Evolutionary conservation across 2,797 vertebrate genomes (phyloP), one percentile per base, ranked within the genome.

Genomic region (Microchirus variegatus): DNA sequence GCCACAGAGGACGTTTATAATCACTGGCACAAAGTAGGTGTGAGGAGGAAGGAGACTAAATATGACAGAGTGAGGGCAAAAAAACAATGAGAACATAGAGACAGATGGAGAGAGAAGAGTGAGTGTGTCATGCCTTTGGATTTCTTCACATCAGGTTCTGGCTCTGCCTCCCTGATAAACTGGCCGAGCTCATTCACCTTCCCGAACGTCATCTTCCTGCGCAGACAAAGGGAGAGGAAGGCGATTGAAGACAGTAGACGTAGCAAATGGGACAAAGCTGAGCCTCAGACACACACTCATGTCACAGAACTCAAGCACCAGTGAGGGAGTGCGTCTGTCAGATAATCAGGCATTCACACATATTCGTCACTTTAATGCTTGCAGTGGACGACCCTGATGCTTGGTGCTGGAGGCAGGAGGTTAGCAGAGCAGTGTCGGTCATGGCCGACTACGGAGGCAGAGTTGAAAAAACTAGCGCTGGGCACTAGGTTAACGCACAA

Each of bases 111-210:
- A 53, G 53, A 56, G 3, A 35, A 43, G 38, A 5, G 49, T 14
- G 31, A 53, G 53, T 54, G 3, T 26, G 9, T 77, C 84, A 62
- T 87, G 95, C 98, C 98, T 96, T 96, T 98, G 48, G 97, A 99
- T 92, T 98, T 99, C 94, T 98, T 99, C 65, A 97, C 93, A 77
- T 99, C 97, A 1, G 98, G 98, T 81, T 99, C 97, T 5, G 97
- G 98, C 81, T 99, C 98, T 14, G 98, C 97, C 87, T 99, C 98
- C 83, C 97, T 92, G 88, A 99, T 98, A 73, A 99, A 99, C 75
- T 99, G 97, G 3, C 98, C 98, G 80, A 99, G 85, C 83, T 98
- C 96, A 61, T 97, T 99, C 78, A 99, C 96, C 88, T 96, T 96
- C 71, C 98, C 98, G 73, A 99, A 99, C 0, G 97, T 96, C 98